Percentiles rank a stretch among this genome's conserved stretches.
phyloP scores from a whole-genome alignment of 1,140 invertebrate genomes.

The Chrysopa pallens region DNA sequence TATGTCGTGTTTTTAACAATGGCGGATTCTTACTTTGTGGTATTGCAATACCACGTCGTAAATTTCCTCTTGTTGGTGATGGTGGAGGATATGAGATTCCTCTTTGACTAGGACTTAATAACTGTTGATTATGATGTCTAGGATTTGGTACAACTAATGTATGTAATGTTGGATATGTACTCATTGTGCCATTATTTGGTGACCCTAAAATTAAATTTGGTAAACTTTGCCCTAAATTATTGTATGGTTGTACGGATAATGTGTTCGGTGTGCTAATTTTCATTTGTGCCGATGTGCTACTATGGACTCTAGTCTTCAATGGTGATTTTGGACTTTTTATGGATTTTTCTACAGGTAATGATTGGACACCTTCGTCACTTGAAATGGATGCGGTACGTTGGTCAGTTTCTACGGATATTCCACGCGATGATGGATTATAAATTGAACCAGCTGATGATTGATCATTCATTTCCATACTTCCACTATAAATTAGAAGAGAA shows the following conservation, averaged over 20 bases:
- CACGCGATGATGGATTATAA: conserved; percentile 19
- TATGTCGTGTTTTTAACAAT: conserved; percentile 42
- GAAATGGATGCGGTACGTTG: conserved; percentile 30
- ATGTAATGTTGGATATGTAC: conserved; percentile 27
- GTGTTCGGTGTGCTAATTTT: conserved; percentile 43
- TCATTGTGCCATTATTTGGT: conserved; percentile 26
- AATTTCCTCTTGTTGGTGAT: conserved; percentile 47
- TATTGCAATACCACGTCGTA: conserved; percentile 45
- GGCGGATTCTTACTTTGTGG: conserved; percentile 56
- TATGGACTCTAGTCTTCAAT: conserved; percentile 11
- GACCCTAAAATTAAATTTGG: conserved; percentile 44
- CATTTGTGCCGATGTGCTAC: neutral
- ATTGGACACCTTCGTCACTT: conserved; percentile 27
- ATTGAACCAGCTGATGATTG: conserved; percentile 19
- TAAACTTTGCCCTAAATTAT: conserved; percentile 48
- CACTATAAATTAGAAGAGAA: conserved; percentile 27
- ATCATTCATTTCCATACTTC: conserved; percentile 56
- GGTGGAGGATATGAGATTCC: conserved; percentile 62
- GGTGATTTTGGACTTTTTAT: conserved; percentile 14
- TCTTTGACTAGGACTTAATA: conserved; percentile 32
- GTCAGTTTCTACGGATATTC: conserved; percentile 29
- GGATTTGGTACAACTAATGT: conserved; percentile 29
- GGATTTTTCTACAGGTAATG: conserved; percentile 13
- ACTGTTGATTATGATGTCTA: conserved; percentile 26
- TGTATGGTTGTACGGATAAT: conserved; percentile 50